Evolutionary conservation across 92 coral and sea anemone species (phyloP).

Genomic region (Palythoa grandiflora): DNA sequence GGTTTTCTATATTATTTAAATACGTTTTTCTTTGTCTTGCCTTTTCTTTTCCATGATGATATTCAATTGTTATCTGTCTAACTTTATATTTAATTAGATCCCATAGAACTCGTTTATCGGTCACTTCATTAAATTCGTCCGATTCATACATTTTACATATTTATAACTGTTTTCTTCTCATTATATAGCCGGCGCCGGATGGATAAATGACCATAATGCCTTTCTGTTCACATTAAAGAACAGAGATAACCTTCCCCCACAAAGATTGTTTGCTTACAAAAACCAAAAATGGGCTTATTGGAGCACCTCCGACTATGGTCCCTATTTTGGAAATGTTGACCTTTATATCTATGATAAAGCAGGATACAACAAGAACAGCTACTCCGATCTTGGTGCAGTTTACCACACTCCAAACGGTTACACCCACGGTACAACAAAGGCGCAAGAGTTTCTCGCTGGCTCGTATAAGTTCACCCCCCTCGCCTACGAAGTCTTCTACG

Average conservation of each 20-base stretch:
- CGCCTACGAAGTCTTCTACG: conserved; percentile 1
- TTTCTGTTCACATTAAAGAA: conserved; percentile 11
- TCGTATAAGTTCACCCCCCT: not conserved
- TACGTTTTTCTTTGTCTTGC: too few relatives aligned
- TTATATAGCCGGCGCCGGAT: too few relatives aligned
- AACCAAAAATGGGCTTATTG: not conserved
- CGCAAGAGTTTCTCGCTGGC: not conserved
- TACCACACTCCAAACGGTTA: not conserved
- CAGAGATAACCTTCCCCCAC: not conserved
- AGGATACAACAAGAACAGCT: not conserved
- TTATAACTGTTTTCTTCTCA: too few relatives aligned
- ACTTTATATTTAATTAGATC: too few relatives aligned
- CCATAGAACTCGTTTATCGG: too few relatives aligned
- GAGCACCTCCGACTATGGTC: not conserved
- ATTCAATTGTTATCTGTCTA: too few relatives aligned
- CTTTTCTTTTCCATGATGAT: too few relatives aligned
- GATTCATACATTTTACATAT: too few relatives aligned
- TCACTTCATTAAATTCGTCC: too few relatives aligned
- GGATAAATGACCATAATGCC: too few relatives aligned
- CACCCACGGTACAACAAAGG: not conserved
- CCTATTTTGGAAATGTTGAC: not conserved
- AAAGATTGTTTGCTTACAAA: not conserved
- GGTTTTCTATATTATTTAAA: too few relatives aligned
- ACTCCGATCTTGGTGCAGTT: not conserved
- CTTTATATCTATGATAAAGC: not conserved